Percentiles rank a stretch among this genome's conserved stretches.
Conservation (phyloP, 1,140 invertebrate genomes). For the Drosophila serrata region DNA sequence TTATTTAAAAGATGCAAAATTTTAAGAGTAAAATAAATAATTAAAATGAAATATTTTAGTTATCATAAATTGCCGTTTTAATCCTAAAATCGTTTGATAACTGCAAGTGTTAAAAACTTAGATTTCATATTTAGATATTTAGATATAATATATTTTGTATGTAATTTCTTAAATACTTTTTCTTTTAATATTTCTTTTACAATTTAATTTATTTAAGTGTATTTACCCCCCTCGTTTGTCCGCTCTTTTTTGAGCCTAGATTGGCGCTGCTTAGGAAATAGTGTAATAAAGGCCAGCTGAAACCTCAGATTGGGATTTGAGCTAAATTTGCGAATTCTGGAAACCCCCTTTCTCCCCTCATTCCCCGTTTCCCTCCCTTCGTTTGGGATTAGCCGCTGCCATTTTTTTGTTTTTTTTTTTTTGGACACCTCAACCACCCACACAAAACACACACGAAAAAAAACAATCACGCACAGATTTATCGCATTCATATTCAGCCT, state of each 20-base stretch:
- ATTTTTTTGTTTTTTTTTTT: slow-evolving; percentile 58
- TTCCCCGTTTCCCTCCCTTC: not conserved
- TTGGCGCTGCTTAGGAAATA: slow-evolving; percentile 56
- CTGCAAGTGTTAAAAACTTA: too few species aligned
- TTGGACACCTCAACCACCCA: slow-evolving; percentile 48
- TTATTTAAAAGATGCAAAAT: too few species aligned
- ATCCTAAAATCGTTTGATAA: too few species aligned
- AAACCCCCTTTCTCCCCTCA: not conserved
- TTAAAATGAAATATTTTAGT: too few species aligned
- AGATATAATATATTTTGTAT: too few species aligned
- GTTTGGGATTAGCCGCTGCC: slow-evolving; percentile 72
- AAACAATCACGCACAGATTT: slow-evolving; percentile 85
- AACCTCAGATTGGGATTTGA: slow-evolving; percentile 29
- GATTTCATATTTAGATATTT: too few species aligned
- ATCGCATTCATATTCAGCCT: slow-evolving; percentile 82
- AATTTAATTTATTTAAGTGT: slow-evolving; percentile 6
- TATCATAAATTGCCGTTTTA: too few species aligned
- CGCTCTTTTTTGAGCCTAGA: slow-evolving; percentile 30
- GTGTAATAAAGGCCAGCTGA: slow-evolving; percentile 81
- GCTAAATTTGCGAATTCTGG: slow-evolving; percentile 28
- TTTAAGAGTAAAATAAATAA: too few species aligned
- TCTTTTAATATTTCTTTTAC: too few species aligned
- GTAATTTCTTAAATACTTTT: too few species aligned
- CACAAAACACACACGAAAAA: slow-evolving; percentile 37
- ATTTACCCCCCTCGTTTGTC: too few species aligned